Percentiles rank a stretch among this genome's conserved stretches.
These are phyloP conservation scores for Sericinus montela DNA, from an alignment of 2,888 invertebrate genomes.

Conservation along the genomic window DNA sequence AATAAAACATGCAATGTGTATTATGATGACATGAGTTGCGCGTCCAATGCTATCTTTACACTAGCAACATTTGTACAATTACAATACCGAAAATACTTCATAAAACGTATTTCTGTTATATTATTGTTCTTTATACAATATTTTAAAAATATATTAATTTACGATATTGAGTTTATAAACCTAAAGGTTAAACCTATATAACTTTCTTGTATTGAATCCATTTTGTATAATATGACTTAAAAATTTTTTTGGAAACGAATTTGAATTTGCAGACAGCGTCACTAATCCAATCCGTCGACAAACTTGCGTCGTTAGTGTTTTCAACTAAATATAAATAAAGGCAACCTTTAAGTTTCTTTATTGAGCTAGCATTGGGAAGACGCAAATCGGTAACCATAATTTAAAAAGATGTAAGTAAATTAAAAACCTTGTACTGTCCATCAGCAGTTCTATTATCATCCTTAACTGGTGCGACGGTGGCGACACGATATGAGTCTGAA, in stretches of 20 bases:
- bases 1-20: constrained; percentile 22
- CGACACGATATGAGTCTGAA: constrained; percentile 98
- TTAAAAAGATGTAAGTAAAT: constrained; percentile 60
- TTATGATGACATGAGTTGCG: constrained; percentile 5
- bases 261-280: too few relatives aligned
- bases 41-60: constrained; percentile 9
- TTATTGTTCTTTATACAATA: too few relatives aligned
- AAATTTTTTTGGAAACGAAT: too few relatives aligned
- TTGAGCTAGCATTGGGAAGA: constrained; percentile 16
- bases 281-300: too few relatives aligned
- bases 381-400: constrained; percentile 22
- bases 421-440: constrained; percentile 93
- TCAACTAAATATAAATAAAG: not conserved
- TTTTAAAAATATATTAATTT: too few relatives aligned
- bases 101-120: too few relatives aligned
- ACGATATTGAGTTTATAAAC: too few relatives aligned
- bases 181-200: too few relatives aligned
- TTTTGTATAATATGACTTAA: too few relatives aligned
- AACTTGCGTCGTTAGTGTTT: too few relatives aligned
- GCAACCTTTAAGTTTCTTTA: not conserved
- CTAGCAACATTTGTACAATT: not conserved
- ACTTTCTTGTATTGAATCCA: too few relatives aligned
- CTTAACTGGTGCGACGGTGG: constrained; percentile 93
- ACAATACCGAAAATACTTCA: too few relatives aligned
- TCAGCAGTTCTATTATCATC: constrained; percentile 98